Base-by-base conservation (phyloP, 2,888 invertebrate genomes). In the Chrysodeixis includens region DNA sequence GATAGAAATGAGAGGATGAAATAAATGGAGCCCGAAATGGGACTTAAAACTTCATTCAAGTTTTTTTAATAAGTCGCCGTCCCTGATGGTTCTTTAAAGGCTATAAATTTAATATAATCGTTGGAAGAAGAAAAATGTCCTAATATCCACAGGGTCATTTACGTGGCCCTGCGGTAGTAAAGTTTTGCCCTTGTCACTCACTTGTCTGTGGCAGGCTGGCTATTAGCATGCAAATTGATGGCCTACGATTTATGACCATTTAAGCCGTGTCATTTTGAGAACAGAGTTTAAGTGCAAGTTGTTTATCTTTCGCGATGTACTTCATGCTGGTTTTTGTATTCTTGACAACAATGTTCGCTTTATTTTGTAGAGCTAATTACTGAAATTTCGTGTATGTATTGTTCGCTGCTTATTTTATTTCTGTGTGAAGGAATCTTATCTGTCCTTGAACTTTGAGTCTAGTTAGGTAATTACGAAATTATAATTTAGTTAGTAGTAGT, bases 201-300 rank as follows among this genome's bases (percentile, higher is more conserved):
- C 89, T 90, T 91, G 92, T 92, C 93, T 66, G 32, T 56, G 69
- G 71, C 89, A 88, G 83, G 78, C 77, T 72, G 78, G 79, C 86
- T 82, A 91, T 92, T 92, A 91, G 89, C 89, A 92, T 92, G 88
- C 89, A 92, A 92, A 93, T 93, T 93, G 92, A 93, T 91, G 88
- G 86, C 72, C 78, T 65, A 83, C 83, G 83, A 90, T 90, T 89
- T 89, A 87, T 86, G 70, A 69, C 69, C 64, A 56, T 69, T 71
- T 59, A 68, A 66, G 66, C 56, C 70, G 67, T 78, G 62, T 63
- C 79, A 49, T 74, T 79, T 66, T 64, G 67, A 55, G 60, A 56
- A 46, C 22, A 26, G 12, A 1, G 30, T 20, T 26, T 20, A 44
- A 53, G 51, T n/a, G 46, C 22, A 16, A 22, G 46, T 56, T 73